Conservation (phyloP, 2,888 invertebrate genomes). For the Phaonia tiefii region DNA sequence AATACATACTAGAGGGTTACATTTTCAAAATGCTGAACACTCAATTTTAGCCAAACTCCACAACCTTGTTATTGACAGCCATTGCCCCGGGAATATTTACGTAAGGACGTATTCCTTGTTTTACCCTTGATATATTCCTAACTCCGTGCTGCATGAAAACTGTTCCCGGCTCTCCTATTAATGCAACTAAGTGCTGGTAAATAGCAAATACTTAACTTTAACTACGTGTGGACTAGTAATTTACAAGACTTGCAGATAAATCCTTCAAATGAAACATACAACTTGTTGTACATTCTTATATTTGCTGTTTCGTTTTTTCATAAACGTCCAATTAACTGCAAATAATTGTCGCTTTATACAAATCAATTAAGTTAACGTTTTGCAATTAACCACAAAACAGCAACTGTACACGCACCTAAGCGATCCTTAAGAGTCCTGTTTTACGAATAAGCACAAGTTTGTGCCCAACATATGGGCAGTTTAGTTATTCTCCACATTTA, state of each 20-base stretch:
- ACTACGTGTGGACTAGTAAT: constrained; percentile 30
- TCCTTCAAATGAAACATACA: background rate
- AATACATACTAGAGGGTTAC: too few species aligned
- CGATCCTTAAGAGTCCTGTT: background rate
- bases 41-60: too few species aligned
- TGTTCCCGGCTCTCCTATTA: too few species aligned
- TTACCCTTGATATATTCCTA: too few species aligned
- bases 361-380: constrained; percentile 62
- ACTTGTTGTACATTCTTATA: constrained; percentile 14
- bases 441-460: background rate
- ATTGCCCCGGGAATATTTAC: too few species aligned
- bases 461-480: background rate
- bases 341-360: constrained; percentile 62
- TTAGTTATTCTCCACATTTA: background rate
- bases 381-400: constrained; percentile 9
- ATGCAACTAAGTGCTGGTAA: constrained; percentile 45
- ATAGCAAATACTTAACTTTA: constrained; percentile 45
- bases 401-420: background rate
- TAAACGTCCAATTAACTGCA: constrained; percentile 53
- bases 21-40: too few species aligned
- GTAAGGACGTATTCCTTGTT: too few species aligned
- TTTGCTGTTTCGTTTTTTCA: background rate
- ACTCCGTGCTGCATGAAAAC: too few species aligned
- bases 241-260: background rate
- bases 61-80: too few species aligned